Evolutionary conservation across 37 sponge, comb jelly and placozoan species (phyloP).

Genomic region (Petrosia ficiformis): DNA sequence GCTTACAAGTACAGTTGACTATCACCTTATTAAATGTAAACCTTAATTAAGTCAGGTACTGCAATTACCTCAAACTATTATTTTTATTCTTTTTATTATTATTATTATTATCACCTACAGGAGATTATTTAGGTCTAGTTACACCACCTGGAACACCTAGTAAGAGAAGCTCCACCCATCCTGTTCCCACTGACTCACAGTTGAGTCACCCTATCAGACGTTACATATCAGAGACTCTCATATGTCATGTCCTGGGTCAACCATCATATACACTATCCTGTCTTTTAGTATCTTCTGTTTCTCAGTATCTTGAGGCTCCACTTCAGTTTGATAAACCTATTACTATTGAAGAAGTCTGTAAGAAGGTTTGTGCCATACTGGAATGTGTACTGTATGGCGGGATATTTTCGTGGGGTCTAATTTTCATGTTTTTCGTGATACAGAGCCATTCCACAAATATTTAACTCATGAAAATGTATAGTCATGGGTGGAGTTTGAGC

Average conservation of each 20-base stretch:
- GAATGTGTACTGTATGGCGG: too few relatives aligned
- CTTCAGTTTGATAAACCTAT: slow-evolving; percentile 20
- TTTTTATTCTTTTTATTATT: too few relatives aligned
- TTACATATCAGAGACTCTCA: slow-evolving; percentile 80
- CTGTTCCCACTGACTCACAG: slow-evolving; percentile 58
- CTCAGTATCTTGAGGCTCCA: slow-evolving; percentile 49
- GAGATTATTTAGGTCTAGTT: background rate
- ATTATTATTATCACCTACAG: too few relatives aligned
- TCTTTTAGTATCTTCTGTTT: slow-evolving; percentile 48
- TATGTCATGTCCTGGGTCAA: slow-evolving; percentile 71
- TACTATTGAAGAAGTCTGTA: slow-evolving; percentile 68
- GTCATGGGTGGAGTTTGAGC: too few relatives aligned
- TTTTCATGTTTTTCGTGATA: too few relatives aligned
- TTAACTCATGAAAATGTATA: too few relatives aligned
- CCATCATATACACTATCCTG: slow-evolving; percentile 70
- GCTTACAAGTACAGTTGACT: too few relatives aligned
- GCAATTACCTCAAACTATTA: too few relatives aligned
- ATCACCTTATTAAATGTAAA: too few relatives aligned
- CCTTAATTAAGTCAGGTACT: too few relatives aligned
- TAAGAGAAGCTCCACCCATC: slow-evolving; percentile 5
- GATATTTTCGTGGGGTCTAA: too few relatives aligned
- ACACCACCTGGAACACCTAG: slow-evolving; percentile 53
- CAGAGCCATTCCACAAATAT: too few relatives aligned
- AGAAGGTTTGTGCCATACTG: slow-evolving; percentile 56
- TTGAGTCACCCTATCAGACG: slow-evolving; percentile 60